These are phyloP conservation scores for Passer domesticus DNA, from an alignment of 2,113 vertebrate species.

Conservation along the genomic window DNA sequence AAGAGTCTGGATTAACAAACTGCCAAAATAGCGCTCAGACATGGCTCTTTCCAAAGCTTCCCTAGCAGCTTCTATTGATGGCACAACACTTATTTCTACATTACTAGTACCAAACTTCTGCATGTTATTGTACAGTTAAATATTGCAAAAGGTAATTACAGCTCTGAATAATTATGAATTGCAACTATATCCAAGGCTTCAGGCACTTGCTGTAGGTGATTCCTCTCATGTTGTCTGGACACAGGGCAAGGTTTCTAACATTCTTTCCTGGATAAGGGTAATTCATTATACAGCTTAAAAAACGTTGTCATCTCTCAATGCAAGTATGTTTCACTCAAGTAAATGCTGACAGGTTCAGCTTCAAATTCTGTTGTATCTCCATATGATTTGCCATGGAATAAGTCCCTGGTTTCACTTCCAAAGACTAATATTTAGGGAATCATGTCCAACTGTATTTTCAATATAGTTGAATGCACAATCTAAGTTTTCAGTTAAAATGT, in stretches of 20 bases:
- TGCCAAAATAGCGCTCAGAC: not conserved
- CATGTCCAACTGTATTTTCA: fast-evolving
- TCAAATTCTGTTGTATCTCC: not conserved
- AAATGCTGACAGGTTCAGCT: not conserved
- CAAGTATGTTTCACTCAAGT: not conserved
- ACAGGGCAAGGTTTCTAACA: not conserved
- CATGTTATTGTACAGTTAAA: not conserved
- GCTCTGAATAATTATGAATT: not conserved
- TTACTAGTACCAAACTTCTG: not conserved
- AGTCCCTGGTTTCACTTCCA: not conserved
- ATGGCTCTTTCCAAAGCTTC: not conserved
- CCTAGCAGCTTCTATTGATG: not conserved
- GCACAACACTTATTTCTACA: not conserved
- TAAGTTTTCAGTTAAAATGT: not conserved
- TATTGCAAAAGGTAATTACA: not conserved
- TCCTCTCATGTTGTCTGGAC: not conserved
- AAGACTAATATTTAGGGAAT: not conserved
- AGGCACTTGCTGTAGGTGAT: not conserved
- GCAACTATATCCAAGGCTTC: not conserved
- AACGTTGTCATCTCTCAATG: not conserved
- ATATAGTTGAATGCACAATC: not conserved
- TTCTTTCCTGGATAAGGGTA: not conserved
- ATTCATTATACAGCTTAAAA: not conserved
- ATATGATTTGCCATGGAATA: not conserved
- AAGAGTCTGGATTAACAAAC: not conserved